These are phyloP conservation scores for Psix sp. DNA, from an alignment of 1,140 invertebrate genomes.

Conservation along the genomic window DNA sequence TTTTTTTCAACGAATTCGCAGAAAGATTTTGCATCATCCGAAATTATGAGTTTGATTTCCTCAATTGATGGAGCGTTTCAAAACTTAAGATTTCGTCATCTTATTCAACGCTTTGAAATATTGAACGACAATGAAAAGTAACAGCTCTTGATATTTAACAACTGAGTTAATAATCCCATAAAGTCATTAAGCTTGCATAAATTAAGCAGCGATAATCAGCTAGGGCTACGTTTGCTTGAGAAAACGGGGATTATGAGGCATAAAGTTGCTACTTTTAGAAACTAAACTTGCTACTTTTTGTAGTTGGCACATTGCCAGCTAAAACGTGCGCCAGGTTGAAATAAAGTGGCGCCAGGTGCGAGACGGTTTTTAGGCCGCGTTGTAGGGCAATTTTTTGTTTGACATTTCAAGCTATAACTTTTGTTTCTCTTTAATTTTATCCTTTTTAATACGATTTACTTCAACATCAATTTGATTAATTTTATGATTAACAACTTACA, in stretches of 20 bases:
- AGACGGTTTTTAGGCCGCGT: slow-evolving; percentile 21
- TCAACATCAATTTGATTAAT: background rate
- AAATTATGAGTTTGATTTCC: too few species aligned
- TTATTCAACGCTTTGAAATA: too few species aligned
- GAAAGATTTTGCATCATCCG: too few species aligned
- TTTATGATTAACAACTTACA: slow-evolving; percentile 85
- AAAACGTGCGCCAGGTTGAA: slow-evolving; percentile 25
- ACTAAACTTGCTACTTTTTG: slow-evolving; percentile 50
- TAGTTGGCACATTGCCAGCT: slow-evolving; percentile 39
- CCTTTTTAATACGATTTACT: slow-evolving; percentile 4
- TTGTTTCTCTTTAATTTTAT: background rate
- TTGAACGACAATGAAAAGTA: background rate
- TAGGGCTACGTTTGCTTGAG: slow-evolving; percentile 16
- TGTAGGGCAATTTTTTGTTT: background rate
- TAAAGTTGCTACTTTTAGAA: slow-evolving; percentile 38
- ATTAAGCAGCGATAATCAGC: slow-evolving; percentile 39
- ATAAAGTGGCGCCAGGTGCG: slow-evolving; percentile 56
- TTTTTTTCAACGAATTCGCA: too few species aligned
- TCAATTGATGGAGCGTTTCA: too few species aligned
- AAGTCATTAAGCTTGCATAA: slow-evolving; percentile 44
- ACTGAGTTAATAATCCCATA: slow-evolving; percentile 29
- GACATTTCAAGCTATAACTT: background rate
- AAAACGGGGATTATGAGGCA: slow-evolving; percentile 54
- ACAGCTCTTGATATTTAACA: background rate
- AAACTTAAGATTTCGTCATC: too few species aligned